These are phyloP conservation scores for Xyliphius kryptos DNA, from an alignment of 2,113 vertebrate species.

Conservation along the genomic window DNA sequence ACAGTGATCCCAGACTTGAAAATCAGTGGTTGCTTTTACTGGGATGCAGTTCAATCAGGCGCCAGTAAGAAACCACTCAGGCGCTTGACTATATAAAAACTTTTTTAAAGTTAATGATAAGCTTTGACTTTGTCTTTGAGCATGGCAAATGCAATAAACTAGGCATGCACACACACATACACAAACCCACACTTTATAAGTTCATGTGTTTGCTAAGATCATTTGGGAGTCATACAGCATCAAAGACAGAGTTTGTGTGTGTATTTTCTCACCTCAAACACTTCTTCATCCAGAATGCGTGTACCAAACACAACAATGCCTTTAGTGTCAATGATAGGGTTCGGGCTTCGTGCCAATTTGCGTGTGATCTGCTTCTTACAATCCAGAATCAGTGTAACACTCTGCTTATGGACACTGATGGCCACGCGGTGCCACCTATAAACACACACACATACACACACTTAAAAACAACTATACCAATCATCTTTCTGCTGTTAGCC, in stretches of 20 bases:
- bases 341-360: conserved; percentile 73
- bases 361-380: conserved; percentile 87
- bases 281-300: conserved; percentile 92
- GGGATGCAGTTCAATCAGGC: too few relatives aligned
- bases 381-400: conserved; percentile 88
- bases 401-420: conserved; percentile 88
- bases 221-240: conserved; percentile 3
- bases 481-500: neutral
- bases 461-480: neutral
- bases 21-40: too few relatives aligned
- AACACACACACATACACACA: conserved; percentile 16
- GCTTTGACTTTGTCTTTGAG: too few relatives aligned
- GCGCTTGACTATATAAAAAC: too few relatives aligned
- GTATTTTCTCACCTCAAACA: conserved; percentile 90
- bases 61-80: too few relatives aligned
- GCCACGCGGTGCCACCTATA: conserved; percentile 92
- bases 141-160: too few relatives aligned
- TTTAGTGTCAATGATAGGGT: conserved; percentile 83
- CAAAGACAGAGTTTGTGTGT: conserved; percentile 9
- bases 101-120: too few relatives aligned
- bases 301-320: conserved; percentile 96
- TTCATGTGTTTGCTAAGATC: conserved; percentile 1
- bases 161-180: conserved; percentile 5
- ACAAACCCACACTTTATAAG: conserved; percentile 15
- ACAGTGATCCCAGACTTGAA: too few relatives aligned